phyloP scores from a whole-genome alignment of 1,140 invertebrate species.

The Mesaphorura yosii region DNA sequence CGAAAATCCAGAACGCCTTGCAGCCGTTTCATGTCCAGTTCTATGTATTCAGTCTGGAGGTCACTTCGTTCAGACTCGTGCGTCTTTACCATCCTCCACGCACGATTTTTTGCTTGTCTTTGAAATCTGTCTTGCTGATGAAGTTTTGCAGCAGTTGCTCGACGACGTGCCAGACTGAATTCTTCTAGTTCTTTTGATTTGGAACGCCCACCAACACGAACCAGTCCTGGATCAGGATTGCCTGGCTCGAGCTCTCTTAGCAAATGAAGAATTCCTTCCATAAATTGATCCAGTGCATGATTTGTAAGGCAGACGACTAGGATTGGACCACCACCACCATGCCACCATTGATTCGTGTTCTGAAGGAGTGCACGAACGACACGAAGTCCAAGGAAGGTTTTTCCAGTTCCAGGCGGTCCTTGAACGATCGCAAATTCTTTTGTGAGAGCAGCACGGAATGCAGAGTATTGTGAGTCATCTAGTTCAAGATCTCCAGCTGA shows the following conservation, averaged over 20 bases:
- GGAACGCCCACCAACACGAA: constrained; percentile 61
- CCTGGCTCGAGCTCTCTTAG: constrained; percentile 36
- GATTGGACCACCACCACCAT: constrained; percentile 49
- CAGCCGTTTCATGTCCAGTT: too few relatives aligned
- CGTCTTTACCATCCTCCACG: not conserved
- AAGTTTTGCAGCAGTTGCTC: not conserved
- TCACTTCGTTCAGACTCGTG: not conserved
- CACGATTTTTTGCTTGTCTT: not conserved
- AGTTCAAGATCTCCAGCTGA: constrained; percentile 37
- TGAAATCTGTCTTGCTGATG: not conserved
- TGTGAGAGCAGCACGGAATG: constrained; percentile 46
- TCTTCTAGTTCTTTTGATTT: constrained; percentile 44
- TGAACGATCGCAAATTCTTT: constrained; percentile 61
- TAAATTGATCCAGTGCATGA: constrained; percentile 77
- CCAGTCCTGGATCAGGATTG: constrained; percentile 36
- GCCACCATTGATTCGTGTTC: constrained; percentile 34
- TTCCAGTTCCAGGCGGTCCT: constrained; percentile 62
- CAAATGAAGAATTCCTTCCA: constrained; percentile 52
- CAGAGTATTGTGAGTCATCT: constrained; percentile 46
- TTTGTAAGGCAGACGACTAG: constrained; percentile 75
- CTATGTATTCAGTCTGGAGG: not conserved
- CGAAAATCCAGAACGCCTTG: too few relatives aligned
- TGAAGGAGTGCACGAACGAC: constrained; percentile 19
- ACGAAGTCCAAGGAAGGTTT: constrained; percentile 45
- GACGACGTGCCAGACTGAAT: constrained; percentile 35